Base-by-base conservation (phyloP, 1,140 invertebrate genomes). In the Hirudo medicinalis region DNA sequence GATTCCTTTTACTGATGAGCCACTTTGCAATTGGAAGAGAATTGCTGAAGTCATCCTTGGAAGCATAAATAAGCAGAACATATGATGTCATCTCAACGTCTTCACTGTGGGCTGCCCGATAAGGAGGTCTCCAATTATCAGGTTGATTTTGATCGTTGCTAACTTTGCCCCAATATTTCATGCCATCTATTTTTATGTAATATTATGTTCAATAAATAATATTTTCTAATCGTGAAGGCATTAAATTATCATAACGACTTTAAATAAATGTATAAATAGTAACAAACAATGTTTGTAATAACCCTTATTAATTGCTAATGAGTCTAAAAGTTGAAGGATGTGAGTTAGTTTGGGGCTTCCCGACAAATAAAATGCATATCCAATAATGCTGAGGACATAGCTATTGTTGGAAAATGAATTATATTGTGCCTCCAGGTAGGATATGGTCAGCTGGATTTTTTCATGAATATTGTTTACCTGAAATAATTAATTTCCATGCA, bases 51-150 rank as follows among this genome's bases (percentile, higher is more conserved):
- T n/a, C n/a, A n/a, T n/a, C n/a, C n/a, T n/a, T n/a, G n/a, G n/a
- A n/a, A n/a, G n/a, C n/a, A n/a, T n/a, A n/a, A n/a, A n/a, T n/a
- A n/a, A n/a, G n/a, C n/a, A n/a, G n/a, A n/a, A n/a, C n/a, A n/a
- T n/a, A n/a, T n/a, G n/a, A 84, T 84, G 76, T 93, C 89, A 75
- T n/a, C n/a, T n/a, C 89, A n/a, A 94, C 87, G 75, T 92, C 90
- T 2, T 90, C 85, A 19, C 89, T 88, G 55, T 87, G 85, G 8
- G 78, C 77, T 32, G 74, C 29, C 89, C 86, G 57, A 53, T 75
- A 74, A 25, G 77, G 76, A 22, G 75, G 72, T 43, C 66, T 67
- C 78, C 74, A 69, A 77, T 70, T 70, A 36, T 72, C 63, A 25
- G 27, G 36, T 20, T 20, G 36, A 19, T 67, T 54, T n/a, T 71